A percentile compares a stretch with the other conserved stretches of the same genome.
Conservation (phyloP, 1,140 invertebrate genomes). For the Ericerus pela region DNA sequence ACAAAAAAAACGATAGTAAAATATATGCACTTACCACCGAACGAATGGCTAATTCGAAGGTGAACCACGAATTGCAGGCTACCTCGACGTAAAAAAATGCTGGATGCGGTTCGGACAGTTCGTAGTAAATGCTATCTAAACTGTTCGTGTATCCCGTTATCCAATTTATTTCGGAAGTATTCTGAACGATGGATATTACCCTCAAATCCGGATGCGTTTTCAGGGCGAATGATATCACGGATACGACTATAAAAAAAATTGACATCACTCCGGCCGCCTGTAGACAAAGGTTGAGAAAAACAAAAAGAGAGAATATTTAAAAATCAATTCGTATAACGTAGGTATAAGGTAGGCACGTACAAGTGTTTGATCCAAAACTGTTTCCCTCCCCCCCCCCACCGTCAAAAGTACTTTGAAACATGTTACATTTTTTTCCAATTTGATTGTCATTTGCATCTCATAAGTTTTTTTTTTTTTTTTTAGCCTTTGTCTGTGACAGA, state of each 20-base stretch:
- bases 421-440: no score
- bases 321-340: no score
- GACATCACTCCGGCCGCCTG: slow-evolving; percentile 92
- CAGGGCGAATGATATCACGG: slow-evolving; percentile 94
- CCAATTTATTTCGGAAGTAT: slow-evolving; percentile 70
- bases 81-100: slow-evolving; percentile 99
- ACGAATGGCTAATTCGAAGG: slow-evolving; percentile 87
- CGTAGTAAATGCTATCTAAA: slow-evolving; percentile 49
- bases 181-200: slow-evolving; percentile 70
- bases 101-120: slow-evolving; percentile 85
- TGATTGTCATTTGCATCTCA: no score
- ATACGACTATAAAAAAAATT: slow-evolving; percentile 96
- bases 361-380: no score
- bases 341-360: no score
- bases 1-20: slow-evolving; percentile 30
- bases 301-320: no score
- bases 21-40: slow-evolving; percentile 45
- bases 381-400: no score
- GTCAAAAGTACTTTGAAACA: no score
- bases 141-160: slow-evolving; percentile 27
- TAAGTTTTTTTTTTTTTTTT: no score
- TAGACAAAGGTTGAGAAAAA: no score
- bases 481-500: no score
- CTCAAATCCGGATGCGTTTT: slow-evolving; percentile 98
- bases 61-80: slow-evolving; percentile 99